These are phyloP conservation scores for Sminthopsis crassicaudata DNA, from an alignment of 2,113 vertebrate genomes.

Conservation along the genomic window DNA sequence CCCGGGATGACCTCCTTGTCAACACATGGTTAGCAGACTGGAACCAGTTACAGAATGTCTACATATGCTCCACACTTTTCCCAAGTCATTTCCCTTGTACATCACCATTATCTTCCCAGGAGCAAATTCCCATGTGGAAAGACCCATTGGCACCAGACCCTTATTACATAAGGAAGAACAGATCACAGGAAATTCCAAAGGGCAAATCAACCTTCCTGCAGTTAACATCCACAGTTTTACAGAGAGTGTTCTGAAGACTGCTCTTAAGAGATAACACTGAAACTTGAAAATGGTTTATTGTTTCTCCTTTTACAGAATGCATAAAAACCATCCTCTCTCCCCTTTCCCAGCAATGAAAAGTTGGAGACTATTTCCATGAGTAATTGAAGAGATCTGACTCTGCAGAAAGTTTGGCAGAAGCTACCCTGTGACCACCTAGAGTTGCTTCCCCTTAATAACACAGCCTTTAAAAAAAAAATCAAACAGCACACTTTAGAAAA, in stretches of 20 bases:
- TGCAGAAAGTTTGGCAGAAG: conserved; percentile 4
- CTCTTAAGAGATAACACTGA: background rate
- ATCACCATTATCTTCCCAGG: background rate
- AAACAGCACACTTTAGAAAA: conserved; percentile 38
- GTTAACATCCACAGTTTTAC: background rate
- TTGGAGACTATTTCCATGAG: background rate
- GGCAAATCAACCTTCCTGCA: background rate
- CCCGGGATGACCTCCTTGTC: background rate
- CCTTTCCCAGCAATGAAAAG: conserved; percentile 42
- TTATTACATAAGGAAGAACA: background rate
- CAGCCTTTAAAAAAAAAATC: conserved; percentile 49
- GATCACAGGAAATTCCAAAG: background rate
- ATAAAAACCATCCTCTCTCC: background rate
- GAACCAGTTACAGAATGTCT: background rate
- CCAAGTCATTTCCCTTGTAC: background rate
- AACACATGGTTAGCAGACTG: background rate
- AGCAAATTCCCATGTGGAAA: background rate
- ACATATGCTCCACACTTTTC: background rate
- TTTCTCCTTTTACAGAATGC: background rate
- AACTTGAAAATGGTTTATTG: conserved; percentile 24
- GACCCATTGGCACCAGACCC: background rate
- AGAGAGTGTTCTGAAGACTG: background rate
- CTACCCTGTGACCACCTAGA: conserved; percentile 16
- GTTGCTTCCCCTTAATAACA: conserved; percentile 52
- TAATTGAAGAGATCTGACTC: conserved; percentile 42